These are phyloP conservation scores for Melolontha melolontha DNA, from an alignment of 2,888 invertebrate species.

Conservation along the genomic window DNA sequence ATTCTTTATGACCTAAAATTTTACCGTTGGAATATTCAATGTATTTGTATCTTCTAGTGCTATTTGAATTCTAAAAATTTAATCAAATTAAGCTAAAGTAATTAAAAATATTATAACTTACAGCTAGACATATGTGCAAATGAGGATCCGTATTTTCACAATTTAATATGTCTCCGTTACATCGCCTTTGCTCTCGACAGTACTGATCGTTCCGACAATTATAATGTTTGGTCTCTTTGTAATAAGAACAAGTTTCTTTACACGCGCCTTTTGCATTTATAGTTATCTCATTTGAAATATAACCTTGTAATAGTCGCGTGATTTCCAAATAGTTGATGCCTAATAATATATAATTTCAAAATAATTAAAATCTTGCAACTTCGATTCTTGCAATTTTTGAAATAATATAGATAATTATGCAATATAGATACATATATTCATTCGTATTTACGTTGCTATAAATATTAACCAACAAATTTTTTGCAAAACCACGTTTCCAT, in stretches of 20 bases:
- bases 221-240: slow-evolving; percentile 76
- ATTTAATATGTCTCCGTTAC: slow-evolving; percentile 78
- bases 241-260: slow-evolving; percentile 82
- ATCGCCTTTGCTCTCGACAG: slow-evolving; percentile 76
- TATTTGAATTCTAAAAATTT: neutral
- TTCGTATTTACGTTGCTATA: too few species aligned
- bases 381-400: too few species aligned
- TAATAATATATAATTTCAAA: slow-evolving; percentile 53
- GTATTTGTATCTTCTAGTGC: slow-evolving; percentile 79
- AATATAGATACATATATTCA: too few species aligned
- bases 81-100: neutral
- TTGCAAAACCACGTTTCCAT: too few species aligned
- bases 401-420: too few species aligned
- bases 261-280: slow-evolving; percentile 81
- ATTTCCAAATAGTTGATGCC: slow-evolving; percentile 81
- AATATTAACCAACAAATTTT: too few species aligned
- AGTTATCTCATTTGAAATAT: slow-evolving; percentile 91
- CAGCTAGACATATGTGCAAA: slow-evolving; percentile 86
- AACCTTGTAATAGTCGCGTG: slow-evolving; percentile 85
- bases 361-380: too few species aligned
- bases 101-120: slow-evolving; percentile 65
- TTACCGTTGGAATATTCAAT: slow-evolving; percentile 86
- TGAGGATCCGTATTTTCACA: slow-evolving; percentile 87
- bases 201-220: slow-evolving; percentile 79
- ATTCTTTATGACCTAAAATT: slow-evolving; percentile 71